phyloP scores from a whole-genome alignment of 2,797 vertebrate genomes.

The Carapus acus region DNA sequence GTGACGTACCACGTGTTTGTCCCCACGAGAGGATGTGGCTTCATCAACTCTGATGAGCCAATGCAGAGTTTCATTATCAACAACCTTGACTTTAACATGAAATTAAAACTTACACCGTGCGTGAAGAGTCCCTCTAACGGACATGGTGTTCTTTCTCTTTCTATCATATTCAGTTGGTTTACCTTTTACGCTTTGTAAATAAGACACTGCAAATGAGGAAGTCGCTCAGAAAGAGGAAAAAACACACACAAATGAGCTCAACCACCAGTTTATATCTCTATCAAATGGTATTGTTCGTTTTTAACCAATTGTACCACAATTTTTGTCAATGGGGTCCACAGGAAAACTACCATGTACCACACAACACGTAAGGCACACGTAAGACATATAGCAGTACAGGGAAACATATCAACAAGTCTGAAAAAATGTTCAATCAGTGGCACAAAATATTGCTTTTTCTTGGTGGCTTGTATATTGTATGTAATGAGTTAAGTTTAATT shows the following conservation, averaged over 20 bases:
- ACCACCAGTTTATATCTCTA: background rate
- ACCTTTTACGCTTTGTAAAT: background rate
- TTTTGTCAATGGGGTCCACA: too few species aligned
- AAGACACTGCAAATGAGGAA: constrained; percentile 6
- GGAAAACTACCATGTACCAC: too few species aligned
- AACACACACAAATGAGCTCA: background rate
- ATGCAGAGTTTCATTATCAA: background rate
- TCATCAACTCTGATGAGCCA: background rate
- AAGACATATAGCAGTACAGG: too few species aligned
- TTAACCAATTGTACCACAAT: background rate
- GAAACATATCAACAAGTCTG: too few species aligned
- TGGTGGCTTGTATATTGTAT: too few species aligned
- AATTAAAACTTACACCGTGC: too few species aligned
- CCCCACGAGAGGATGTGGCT: constrained; percentile 46
- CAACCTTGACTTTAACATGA: background rate
- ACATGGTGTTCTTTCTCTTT: background rate
- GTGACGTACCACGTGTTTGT: constrained; percentile 2
- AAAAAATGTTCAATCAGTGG: too few species aligned
- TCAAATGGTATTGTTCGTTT: background rate
- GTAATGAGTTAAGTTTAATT: too few species aligned
- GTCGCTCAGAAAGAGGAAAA: constrained; percentile 8
- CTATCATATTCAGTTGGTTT: background rate
- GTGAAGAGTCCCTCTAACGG: too few species aligned
- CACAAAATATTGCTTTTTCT: too few species aligned
- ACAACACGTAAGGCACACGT: too few species aligned